These are phyloP conservation scores for Heliconius ethilla DNA, from an alignment of 2,888 invertebrate species.

Conservation along the genomic window DNA sequence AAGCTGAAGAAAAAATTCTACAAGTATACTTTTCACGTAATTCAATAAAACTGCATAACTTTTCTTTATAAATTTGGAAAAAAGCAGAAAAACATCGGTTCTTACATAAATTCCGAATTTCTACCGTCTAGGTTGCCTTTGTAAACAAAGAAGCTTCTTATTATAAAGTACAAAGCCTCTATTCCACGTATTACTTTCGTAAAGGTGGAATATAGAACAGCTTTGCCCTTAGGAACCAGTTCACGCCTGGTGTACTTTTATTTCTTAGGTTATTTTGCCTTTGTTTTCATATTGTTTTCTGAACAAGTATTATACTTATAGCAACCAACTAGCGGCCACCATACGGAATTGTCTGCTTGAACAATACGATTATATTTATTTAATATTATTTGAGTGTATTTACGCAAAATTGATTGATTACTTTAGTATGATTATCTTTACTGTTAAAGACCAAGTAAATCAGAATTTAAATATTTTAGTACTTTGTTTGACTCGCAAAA, in stretches of 20 bases:
- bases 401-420: too few species aligned
- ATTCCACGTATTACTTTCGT: slow-evolving; percentile 29
- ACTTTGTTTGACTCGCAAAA: too few species aligned
- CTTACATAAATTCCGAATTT: slow-evolving; percentile 7
- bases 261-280: slow-evolving; percentile 10
- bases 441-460: too few species aligned
- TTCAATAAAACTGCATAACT: background rate
- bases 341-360: too few species aligned
- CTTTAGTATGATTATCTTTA: too few species aligned
- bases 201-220: slow-evolving; percentile 32
- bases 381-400: too few species aligned
- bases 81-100: slow-evolving; percentile 4
- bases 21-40: background rate
- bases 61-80: slow-evolving; percentile 15
- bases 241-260: slow-evolving; percentile 30
- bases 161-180: slow-evolving; percentile 27
- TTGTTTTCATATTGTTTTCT: slow-evolving; percentile 1
- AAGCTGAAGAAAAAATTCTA: too few species aligned
- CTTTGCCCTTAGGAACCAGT: slow-evolving; percentile 36
- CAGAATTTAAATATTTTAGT: too few species aligned
- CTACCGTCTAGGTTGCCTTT: slow-evolving; percentile 15
- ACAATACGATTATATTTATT: too few species aligned
- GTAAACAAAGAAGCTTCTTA: slow-evolving; percentile 27
- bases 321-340: too few species aligned
- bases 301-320: too few species aligned